Percentiles rank a stretch among this genome's conserved stretches.
These are phyloP conservation scores for Mastomys coucha DNA, from an alignment of 2,113 vertebrate species.

Conservation along the genomic window DNA sequence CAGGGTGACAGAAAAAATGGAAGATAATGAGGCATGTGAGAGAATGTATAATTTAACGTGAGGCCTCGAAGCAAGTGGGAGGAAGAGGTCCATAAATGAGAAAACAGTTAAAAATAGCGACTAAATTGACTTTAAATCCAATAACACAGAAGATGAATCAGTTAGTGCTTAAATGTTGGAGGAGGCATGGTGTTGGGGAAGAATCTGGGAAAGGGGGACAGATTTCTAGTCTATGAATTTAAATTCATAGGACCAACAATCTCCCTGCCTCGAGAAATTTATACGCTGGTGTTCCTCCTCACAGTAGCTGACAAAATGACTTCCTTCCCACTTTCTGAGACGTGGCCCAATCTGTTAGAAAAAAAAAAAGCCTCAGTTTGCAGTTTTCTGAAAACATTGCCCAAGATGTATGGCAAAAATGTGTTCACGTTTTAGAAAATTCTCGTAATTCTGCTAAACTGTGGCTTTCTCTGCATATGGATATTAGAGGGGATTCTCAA, in stretches of 20 bases:
- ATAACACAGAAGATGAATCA: conserved; percentile 80
- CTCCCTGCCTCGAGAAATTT: conserved; percentile 69
- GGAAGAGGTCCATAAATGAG: conserved; percentile 62
- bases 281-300: conserved; percentile 64
- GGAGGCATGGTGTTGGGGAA: conserved; percentile 64
- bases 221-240: conserved; percentile 81
- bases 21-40: conserved; percentile 79
- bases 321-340: conserved; percentile 76
- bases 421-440: conserved; percentile 72
- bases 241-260: conserved; percentile 83
- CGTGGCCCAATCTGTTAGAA: conserved; percentile 74
- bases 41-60: conserved; percentile 79
- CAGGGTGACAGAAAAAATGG: conserved; percentile 71
- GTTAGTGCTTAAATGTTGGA: conserved; percentile 71
- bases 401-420: conserved; percentile 74
- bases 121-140: conserved; percentile 72
- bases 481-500: not conserved
- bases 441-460: conserved; percentile 47
- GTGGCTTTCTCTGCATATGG: conserved; percentile 49
- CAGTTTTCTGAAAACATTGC: conserved; percentile 82
- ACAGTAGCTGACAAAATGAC: conserved; percentile 75
- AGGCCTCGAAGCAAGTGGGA: conserved; percentile 60
- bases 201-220: conserved; percentile 75
- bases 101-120: conserved; percentile 82
- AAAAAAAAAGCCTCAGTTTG: conserved; percentile 74